phyloP scores from a whole-genome alignment of 2,113 vertebrate genomes.

The Tachycineta bicolor region DNA sequence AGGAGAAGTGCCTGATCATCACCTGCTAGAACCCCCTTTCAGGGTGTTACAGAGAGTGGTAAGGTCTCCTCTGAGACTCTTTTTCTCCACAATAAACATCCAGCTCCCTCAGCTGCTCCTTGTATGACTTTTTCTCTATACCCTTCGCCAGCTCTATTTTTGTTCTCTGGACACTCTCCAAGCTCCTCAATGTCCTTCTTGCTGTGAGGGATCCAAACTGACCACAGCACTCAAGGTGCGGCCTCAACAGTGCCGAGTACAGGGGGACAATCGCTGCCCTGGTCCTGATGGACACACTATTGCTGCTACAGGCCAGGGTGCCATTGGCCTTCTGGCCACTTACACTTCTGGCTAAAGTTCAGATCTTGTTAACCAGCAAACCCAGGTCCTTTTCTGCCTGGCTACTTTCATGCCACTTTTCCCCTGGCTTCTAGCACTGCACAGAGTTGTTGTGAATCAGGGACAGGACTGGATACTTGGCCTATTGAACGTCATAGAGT shows the following conservation, averaged over 20 bases:
- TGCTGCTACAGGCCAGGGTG: neutral
- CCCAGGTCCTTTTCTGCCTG: neutral
- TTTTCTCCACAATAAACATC: neutral
- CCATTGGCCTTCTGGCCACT: neutral
- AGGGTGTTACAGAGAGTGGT: neutral
- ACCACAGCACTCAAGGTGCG: neutral
- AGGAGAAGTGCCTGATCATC: neutral
- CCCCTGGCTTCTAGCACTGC: too few relatives aligned
- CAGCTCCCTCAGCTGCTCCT: neutral
- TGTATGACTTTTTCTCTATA: neutral
- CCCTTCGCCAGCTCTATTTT: neutral
- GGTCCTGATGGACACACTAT: too few relatives aligned
- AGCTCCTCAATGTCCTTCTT: neutral
- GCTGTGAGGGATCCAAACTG: neutral
- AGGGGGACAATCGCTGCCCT: neutral
- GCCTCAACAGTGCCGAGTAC: too few relatives aligned
- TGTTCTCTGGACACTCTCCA: too few relatives aligned
- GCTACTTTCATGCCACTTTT: neutral
- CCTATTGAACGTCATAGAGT: rapidly evolving
- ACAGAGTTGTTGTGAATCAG: neutral
- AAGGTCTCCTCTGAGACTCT: neutral
- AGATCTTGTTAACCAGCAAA: neutral
- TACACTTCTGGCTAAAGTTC: neutral
- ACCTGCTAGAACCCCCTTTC: neutral
- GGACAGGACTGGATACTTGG: too few relatives aligned